Conservation (phyloP, 2,797 vertebrate species). For the Borostomias antarcticus region DNA sequence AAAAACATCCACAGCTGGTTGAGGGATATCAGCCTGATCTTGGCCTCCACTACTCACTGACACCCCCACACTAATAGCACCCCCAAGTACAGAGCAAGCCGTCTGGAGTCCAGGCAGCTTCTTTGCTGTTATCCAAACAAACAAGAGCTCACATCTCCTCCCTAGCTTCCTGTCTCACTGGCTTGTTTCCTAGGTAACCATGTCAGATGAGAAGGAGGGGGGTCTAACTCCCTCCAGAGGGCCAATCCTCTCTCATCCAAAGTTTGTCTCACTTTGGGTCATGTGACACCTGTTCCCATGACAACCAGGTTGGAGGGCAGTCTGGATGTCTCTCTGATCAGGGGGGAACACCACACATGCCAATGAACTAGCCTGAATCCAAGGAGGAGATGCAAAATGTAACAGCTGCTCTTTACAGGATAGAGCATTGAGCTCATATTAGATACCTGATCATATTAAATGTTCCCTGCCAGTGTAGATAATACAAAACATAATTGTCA, state of each 20-base stretch:
- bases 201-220: constrained; percentile 81
- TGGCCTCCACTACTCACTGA: constrained; percentile 39
- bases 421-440: constrained; percentile 44
- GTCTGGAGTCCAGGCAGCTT: constrained; percentile 64
- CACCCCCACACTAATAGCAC: constrained; percentile 56
- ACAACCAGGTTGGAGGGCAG: constrained; percentile 83
- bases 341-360: constrained; percentile 64
- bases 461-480: neutral
- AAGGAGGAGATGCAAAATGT: constrained; percentile 55
- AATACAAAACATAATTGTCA: neutral
- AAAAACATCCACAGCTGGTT: constrained; percentile 37
- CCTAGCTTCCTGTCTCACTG: constrained; percentile 77
- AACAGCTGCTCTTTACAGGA: constrained; percentile 45
- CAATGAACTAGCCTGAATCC: constrained; percentile 65
- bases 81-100: constrained; percentile 47
- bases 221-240: constrained; percentile 74
- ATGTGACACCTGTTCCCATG: constrained; percentile 82
- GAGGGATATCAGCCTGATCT: constrained; percentile 36
- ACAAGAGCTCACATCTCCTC: constrained; percentile 75
- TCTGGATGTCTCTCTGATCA: constrained; percentile 73
- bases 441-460: constrained; percentile 35
- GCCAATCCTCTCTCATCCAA: constrained; percentile 79
- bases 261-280: constrained; percentile 81
- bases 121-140: constrained; percentile 78
- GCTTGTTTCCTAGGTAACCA: constrained; percentile 84